These are phyloP conservation scores for Aporrectodea caliginosa DNA, from an alignment of 1,140 invertebrate genomes.

Conservation along the genomic window DNA sequence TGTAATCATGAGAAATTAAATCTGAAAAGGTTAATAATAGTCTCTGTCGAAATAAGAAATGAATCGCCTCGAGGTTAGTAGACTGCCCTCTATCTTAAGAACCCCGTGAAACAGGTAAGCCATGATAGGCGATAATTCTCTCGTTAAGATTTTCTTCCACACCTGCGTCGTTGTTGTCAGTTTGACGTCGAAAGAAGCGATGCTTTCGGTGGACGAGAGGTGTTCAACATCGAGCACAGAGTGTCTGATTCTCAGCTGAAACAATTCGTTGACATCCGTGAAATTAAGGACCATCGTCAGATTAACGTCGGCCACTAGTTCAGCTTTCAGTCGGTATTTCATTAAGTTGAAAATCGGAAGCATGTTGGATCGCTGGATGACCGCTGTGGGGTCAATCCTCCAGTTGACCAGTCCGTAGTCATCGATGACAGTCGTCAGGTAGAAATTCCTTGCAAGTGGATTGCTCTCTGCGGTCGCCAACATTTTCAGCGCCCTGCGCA, in stretches of 20 bases:
- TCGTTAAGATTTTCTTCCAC: constrained; percentile 25
- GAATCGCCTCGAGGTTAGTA: neutral
- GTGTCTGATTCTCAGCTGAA: constrained; percentile 38
- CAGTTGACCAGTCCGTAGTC: constrained; percentile 30
- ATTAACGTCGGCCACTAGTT: constrained; percentile 37
- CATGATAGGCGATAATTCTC: neutral
- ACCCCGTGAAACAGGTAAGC: neutral
- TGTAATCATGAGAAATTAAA: too few relatives aligned
- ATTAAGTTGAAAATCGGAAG: constrained; percentile 34
- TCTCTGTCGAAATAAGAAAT: neutral
- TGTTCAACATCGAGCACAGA: constrained; percentile 35
- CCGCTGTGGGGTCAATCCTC: constrained; percentile 18
- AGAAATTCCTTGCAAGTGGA: constrained; percentile 44
- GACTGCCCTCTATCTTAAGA: neutral
- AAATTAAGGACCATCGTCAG: constrained; percentile 37
- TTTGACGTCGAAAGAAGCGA: constrained; percentile 35
- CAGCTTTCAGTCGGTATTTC: constrained; percentile 36
- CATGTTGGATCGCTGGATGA: constrained; percentile 35
- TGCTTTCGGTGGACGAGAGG: neutral
- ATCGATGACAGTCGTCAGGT: constrained; percentile 40
- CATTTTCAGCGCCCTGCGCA: constrained; percentile 35
- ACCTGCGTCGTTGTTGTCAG: constrained; percentile 31
- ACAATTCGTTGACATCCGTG: constrained; percentile 28
- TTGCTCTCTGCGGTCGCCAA: constrained; percentile 39
- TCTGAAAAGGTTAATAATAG: too few relatives aligned